Evolutionary conservation across 2,797 vertebrate genomes (phyloP), one percentile per base, ranked within the genome.

Genomic region (Hydrocynus forskahlii): DNA sequence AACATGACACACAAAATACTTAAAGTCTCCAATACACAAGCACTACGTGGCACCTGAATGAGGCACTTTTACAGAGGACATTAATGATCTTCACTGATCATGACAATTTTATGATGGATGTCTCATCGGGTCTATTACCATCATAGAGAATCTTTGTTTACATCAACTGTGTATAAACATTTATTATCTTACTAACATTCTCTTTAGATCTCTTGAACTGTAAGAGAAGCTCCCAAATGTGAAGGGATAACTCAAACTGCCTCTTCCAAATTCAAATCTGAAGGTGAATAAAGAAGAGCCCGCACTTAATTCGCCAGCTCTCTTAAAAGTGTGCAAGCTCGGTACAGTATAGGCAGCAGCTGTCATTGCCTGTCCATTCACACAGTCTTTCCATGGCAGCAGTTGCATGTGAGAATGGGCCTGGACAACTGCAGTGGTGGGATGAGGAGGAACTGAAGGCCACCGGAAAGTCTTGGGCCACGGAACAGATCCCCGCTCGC

Each of bases 281-380:
- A 57, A 57, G 25, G 5, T 29, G 38, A 50, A 75, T 59, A 45
- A 17, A 67, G 23, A 57, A 59, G 60, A 29, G 17, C 10, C 62
- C 45, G 52, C 40, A 62, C 48, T 40, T 23, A 45, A 6, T 4
- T 38, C 35, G 63, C 19, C 29, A 54, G 35, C n/a, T 68, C 60
- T 74, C 57, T 78, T 68, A n/a, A 35, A 9, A 52, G 19, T 69
- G 64, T 48, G 43, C 63, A 69, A 75, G 29, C 70, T 55, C 19
- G 48, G 63, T 48, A 54, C 69, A 75, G 81, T 63, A 25, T 19
- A 64, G 57, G 52, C 45, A 54, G 55, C 93, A 94, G 91, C 92
- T 94, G 93, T 88, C 88, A 83, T 83, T 84, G 87, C 87, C 80
- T 83, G 86, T 94, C 92, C 89, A 89, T 93, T 91, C 88, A 78